Evolutionary conservation across 2,888 invertebrate genomes (phyloP).

Genomic region (Chalcis sispes): DNA sequence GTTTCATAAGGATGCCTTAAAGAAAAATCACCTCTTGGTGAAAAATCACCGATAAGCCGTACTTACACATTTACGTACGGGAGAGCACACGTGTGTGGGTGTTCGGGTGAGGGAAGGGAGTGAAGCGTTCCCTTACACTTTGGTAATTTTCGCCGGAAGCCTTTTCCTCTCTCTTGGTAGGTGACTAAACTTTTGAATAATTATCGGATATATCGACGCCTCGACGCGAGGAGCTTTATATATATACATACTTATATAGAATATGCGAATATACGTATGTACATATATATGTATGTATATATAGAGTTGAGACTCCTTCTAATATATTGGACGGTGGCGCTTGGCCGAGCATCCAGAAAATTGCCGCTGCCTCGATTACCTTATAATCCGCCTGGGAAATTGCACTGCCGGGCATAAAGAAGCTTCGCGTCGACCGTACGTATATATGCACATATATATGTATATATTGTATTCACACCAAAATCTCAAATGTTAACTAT

Average conservation of each 20-base stretch:
- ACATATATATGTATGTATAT: too few relatives aligned
- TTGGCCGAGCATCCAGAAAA: slow-evolving; percentile 69
- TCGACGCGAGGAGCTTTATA: neutral
- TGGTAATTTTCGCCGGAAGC: neutral
- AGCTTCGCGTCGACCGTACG: neutral
- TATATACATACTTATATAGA: too few relatives aligned
- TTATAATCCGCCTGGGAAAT: slow-evolving; percentile 57
- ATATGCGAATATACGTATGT: too few relatives aligned
- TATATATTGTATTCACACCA: too few relatives aligned
- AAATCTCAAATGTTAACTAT: too few relatives aligned
- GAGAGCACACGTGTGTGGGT: neutral
- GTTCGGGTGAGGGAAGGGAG: too few relatives aligned
- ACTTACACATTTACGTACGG: neutral
- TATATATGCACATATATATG: too few relatives aligned
- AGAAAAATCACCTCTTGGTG: slow-evolving; percentile 67
- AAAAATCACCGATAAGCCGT: slow-evolving; percentile 67
- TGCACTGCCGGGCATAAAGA: slow-evolving; percentile 42
- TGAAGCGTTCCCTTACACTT: neutral
- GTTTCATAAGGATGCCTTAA: slow-evolving; percentile 63
- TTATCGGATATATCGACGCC: slow-evolving; percentile 64
- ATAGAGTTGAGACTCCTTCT: slow-evolving; percentile 51
- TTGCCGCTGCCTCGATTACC: slow-evolving; percentile 63
- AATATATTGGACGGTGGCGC: slow-evolving; percentile 59
- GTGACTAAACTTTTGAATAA: slow-evolving; percentile 70
- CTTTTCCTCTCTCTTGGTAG: neutral